A percentile compares a stretch with the other conserved stretches of the same genome.
These are phyloP conservation scores for Porites lobata DNA, from an alignment of 92 coral and sea anemone species.

Conservation along the genomic window DNA sequence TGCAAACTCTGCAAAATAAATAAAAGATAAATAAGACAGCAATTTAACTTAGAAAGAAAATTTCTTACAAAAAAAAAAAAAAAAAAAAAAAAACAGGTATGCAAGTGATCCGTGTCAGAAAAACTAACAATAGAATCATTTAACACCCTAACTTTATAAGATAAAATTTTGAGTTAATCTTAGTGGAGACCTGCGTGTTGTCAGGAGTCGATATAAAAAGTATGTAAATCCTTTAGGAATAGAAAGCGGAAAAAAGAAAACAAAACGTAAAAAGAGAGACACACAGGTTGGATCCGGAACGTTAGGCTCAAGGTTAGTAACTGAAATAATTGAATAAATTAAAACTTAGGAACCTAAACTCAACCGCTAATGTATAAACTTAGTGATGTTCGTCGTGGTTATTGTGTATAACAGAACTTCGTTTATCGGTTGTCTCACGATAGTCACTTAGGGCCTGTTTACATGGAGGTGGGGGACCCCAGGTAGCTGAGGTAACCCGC, in stretches of 20 bases:
- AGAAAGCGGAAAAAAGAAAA: conserved; percentile 77
- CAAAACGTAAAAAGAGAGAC: conserved; percentile 83
- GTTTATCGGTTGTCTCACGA: neutral
- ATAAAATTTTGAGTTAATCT: no score
- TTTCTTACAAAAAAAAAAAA: no score
- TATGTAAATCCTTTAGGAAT: conserved; percentile 64
- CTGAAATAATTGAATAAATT: neutral
- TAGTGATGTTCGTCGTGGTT: neutral
- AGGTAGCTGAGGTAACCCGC: no score
- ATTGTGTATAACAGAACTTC: neutral
- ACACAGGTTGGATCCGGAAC: conserved; percentile 49
- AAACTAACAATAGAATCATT: no score
- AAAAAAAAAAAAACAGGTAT: no score
- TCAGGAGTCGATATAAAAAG: neutral
- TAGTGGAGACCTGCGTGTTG: neutral
- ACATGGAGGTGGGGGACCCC: no score
- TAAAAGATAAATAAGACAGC: no score
- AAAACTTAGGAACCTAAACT: neutral
- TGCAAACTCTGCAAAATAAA: no score
- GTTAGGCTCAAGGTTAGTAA: conserved; percentile 80
- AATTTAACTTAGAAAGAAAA: no score
- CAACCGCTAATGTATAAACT: neutral
- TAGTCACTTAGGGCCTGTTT: neutral
- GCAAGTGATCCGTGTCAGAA: no score
- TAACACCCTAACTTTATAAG: no score